Evolutionary conservation across 2,113 vertebrate genomes (phyloP), one percentile per base, ranked within the genome.

Genomic region (Megalops atlanticus): DNA sequence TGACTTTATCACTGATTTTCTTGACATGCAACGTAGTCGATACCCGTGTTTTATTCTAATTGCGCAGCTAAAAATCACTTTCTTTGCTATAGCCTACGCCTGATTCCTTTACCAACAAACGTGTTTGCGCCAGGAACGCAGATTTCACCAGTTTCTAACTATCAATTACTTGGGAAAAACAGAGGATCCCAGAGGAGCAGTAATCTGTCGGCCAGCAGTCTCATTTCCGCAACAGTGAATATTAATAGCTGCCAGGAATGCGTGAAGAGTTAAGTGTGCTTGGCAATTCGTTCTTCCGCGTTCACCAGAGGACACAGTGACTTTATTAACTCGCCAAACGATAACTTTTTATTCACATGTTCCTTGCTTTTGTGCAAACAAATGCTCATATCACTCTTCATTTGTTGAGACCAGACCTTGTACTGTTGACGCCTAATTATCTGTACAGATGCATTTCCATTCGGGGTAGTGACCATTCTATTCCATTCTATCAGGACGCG

Each of bases 111-210:
- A 27, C 39, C 33, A 64, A 36, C 71, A 47, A 71, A 69, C 24
- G 58, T 69, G 35, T 24, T 79, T 12, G 14, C 72, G 35, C 72
- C 80, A 81, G 52, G 83, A 80, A 83, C 74, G 82, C 77, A 82
- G 58, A 88, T 88, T 90, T 88, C 90, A 89, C 83, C 81, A 85
- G 86, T 86, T 87, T 87, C 84, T 87, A 89, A 86, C 85, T 90
- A 90, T 91, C 90, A 88, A 87, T 92, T 92, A 91, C 89, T 83
- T 78, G 89, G 87, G 79, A 83, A 86, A 86, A 84, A 86, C 88
- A 84, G 84, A 86, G 83, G 80, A 84, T 87, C 89, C 89, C 84
- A 83, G 71, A 90, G 86, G 87, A 86, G 88, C 89, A 86, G 86
- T 90, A 94, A 93, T 93, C 92, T 92, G 91, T 90, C 85, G 80